These are phyloP conservation scores for Hippocampus zosterae DNA, from an alignment of 2,113 vertebrate genomes.

Conservation along the genomic window DNA sequence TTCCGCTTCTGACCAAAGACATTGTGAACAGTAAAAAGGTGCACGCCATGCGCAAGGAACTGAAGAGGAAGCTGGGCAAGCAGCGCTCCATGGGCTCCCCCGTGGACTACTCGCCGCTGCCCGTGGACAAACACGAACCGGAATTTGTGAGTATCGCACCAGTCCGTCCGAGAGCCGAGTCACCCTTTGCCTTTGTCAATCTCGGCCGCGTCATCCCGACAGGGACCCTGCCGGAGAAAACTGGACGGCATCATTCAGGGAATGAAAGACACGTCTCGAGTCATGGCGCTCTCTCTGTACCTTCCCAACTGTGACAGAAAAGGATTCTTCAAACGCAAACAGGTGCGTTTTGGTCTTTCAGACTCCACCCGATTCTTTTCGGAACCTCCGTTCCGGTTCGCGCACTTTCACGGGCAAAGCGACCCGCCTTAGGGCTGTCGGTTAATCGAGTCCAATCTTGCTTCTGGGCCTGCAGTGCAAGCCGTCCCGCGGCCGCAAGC, in stretches of 20 bases:
- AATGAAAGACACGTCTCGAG: constrained; percentile 86
- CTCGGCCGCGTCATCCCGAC: constrained; percentile 13
- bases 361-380: too few species aligned
- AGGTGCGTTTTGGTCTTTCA: constrained; percentile 69
- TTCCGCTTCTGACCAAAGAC: constrained; percentile 72
- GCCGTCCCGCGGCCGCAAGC: constrained; percentile 93
- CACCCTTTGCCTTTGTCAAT: neutral
- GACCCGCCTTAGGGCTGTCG: too few species aligned
- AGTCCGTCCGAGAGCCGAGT: too few species aligned
- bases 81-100: constrained; percentile 77
- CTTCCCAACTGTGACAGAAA: constrained; percentile 97
- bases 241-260: constrained; percentile 92
- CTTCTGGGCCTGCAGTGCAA: constrained; percentile 81
- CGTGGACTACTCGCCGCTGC: constrained; percentile 83
- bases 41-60: constrained; percentile 85
- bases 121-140: constrained; percentile 88
- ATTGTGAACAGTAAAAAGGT: constrained; percentile 82
- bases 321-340: constrained; percentile 98
- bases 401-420: too few species aligned
- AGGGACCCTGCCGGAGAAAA: constrained; percentile 96
- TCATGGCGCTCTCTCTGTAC: constrained; percentile 88
- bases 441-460: neutral
- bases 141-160: constrained; percentile 80
- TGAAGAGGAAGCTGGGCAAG: constrained; percentile 80
- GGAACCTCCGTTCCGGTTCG: too few species aligned